phyloP scores from a whole-genome alignment of 2,888 invertebrate genomes.

The Laothoe populi region DNA sequence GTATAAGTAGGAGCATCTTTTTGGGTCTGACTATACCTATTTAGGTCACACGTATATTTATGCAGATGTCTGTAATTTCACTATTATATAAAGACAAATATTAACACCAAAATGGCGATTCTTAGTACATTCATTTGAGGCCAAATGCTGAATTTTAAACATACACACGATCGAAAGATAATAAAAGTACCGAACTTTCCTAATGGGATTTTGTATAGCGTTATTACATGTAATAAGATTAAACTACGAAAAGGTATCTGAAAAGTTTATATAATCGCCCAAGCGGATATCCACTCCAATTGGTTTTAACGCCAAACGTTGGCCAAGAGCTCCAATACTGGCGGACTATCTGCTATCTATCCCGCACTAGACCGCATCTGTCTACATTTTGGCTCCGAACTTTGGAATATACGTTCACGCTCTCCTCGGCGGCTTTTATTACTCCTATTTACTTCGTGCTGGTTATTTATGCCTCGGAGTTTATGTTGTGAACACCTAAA shows the following conservation, averaged over 20 bases:
- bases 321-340: slow-evolving; percentile 25
- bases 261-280: slow-evolving; percentile 34
- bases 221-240: slow-evolving; percentile 42
- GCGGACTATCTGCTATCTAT: slow-evolving; percentile 15
- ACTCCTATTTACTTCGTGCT: slow-evolving; percentile 16
- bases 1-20: too few relatives aligned
- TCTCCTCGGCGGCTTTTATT: slow-evolving; percentile 5
- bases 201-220: slow-evolving; percentile 12
- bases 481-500: slow-evolving; percentile 4
- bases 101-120: neutral
- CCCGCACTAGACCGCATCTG: slow-evolving; percentile 31
- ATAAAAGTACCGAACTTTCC: neutral
- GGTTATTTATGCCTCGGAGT: slow-evolving; percentile 1
- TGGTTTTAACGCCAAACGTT: slow-evolving; percentile 34
- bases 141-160: neutral
- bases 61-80: too few relatives aligned
- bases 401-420: slow-evolving; percentile 16
- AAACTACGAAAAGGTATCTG: slow-evolving; percentile 43
- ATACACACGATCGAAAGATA: slow-evolving; percentile 2
- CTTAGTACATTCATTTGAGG: neutral
- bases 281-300: slow-evolving; percentile 35
- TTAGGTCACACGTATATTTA: too few relatives aligned
- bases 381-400: slow-evolving; percentile 18
- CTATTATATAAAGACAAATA: neutral
- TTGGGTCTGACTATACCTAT: too few relatives aligned